Evolutionary conservation across 2,797 vertebrate species (phyloP).

Genomic region (Trichosurus vulpecula): DNA sequence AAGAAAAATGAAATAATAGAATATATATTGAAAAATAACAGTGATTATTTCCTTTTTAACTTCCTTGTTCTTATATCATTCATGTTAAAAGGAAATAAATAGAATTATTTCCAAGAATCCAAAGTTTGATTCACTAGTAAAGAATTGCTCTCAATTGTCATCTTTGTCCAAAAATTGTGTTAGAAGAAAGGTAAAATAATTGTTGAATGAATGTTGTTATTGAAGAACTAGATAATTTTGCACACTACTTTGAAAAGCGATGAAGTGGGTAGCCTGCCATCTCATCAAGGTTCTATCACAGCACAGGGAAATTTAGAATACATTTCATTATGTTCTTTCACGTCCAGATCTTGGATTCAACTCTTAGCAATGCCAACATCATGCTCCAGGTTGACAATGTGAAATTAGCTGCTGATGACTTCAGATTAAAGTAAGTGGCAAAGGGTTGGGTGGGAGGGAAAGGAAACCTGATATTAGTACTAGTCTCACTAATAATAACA

Average conservation of each 20-base stretch:
- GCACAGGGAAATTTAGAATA: background rate
- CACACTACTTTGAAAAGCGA: background rate
- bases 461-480: background rate
- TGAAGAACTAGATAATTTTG: background rate
- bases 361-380: constrained; percentile 79
- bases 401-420: constrained; percentile 87
- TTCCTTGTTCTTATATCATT: constrained; percentile 14
- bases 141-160: background rate
- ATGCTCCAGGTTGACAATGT: constrained; percentile 84
- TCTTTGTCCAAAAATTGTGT: constrained; percentile 1
- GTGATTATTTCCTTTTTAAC: background rate
- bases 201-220: constrained; percentile 1
- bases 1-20: background rate
- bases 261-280: background rate
- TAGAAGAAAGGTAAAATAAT: background rate
- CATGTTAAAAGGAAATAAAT: background rate
- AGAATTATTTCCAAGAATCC: constrained; percentile 16
- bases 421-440: constrained; percentile 82
- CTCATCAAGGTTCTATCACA: background rate
- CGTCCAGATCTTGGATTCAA: constrained; percentile 84
- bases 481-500: background rate
- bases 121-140: constrained; percentile 7
- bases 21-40: background rate
- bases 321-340: background rate
- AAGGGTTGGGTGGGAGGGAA: background rate